These are phyloP conservation scores for Polypterus bichir DNA, from an alignment of 2,113 vertebrate genomes.

Conservation along the genomic window DNA sequence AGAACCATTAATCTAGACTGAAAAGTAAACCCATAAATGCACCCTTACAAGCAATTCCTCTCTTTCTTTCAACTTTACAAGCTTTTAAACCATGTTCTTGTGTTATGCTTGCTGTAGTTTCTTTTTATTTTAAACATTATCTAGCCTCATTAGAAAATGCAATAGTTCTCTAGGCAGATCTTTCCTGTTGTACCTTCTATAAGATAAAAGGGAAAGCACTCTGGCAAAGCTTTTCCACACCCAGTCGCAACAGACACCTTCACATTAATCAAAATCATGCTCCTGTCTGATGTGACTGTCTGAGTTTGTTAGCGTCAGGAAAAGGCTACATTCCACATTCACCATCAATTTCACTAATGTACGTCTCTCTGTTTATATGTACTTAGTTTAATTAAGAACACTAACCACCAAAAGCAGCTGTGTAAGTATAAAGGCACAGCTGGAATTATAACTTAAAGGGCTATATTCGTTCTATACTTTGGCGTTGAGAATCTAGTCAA, in stretches of 20 bases:
- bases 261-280: conserved; percentile 19
- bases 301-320: conserved; percentile 17
- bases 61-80: too few species aligned
- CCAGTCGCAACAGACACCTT: conserved; percentile 5
- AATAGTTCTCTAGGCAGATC: too few species aligned
- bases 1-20: too few species aligned
- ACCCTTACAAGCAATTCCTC: too few species aligned
- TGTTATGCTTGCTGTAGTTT: too few species aligned
- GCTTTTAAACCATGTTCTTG: too few species aligned
- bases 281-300: conserved; percentile 16
- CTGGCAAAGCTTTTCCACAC: conserved; percentile 21
- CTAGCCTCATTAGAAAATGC: too few species aligned
- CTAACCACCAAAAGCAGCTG: neutral
- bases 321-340: conserved; percentile 3
- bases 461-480: neutral
- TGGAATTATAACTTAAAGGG: neutral
- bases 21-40: too few species aligned
- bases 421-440: neutral
- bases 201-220: conserved; percentile 17
- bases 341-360: conserved; percentile 16
- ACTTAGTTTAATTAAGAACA: neutral
- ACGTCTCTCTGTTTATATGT: conserved; percentile 3
- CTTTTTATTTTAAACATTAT: too few species aligned
- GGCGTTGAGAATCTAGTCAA: conserved; percentile 11
- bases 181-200: too few species aligned